Base-by-base conservation (phyloP, 2,113 vertebrate genomes). In the Psephotus haematonotus region DNA sequence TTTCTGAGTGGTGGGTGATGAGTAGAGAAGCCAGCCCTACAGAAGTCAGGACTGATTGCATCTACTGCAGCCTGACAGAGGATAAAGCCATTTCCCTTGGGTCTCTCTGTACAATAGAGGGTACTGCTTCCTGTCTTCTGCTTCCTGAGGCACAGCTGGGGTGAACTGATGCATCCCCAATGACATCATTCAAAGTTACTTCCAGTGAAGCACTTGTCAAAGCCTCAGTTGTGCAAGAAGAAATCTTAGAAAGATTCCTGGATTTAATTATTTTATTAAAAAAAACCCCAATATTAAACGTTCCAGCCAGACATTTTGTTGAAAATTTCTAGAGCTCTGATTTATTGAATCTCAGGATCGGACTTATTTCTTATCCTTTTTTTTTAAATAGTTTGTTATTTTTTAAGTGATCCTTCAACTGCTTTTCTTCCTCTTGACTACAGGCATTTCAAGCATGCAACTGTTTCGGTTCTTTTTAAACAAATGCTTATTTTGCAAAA, bases 241-340 rank as follows among this genome's bases (percentile, higher is more conserved):
- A 59, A 70, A 63, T 37, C 8, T 65, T 75, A 65, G 16, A 77
- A 71, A 60, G 14, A 49, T 17, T 41, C 4, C 9, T 78, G 37
- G 4, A 65, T 67, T 83, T 47, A 77, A 74, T 44, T 1, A 60
- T n/a, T 62, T 75, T 28, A 41, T 81, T 5, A 0, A 2, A 27
- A 84, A 71, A 74, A 70, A 12, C 0, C 8, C 0, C 8, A 37
- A 10, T 2, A 87, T 7, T 0, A 78, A 44, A 12, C 4, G 29
- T 93, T 76, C 17, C 59, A 76, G 17, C 19, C 47, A 71, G 28
- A 90, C 2, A 2, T 60, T 68, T 44, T 72, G 23, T 44, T 80
- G 27, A 6, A 55, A 55, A 60, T 50, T 60, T 82, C 39, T 7
- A 69, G 33, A 35, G 9, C 27, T 91, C 52, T 67, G 29, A 27